Conservation (phyloP, 2,113 vertebrate genomes). For the Rhea americana region DNA sequence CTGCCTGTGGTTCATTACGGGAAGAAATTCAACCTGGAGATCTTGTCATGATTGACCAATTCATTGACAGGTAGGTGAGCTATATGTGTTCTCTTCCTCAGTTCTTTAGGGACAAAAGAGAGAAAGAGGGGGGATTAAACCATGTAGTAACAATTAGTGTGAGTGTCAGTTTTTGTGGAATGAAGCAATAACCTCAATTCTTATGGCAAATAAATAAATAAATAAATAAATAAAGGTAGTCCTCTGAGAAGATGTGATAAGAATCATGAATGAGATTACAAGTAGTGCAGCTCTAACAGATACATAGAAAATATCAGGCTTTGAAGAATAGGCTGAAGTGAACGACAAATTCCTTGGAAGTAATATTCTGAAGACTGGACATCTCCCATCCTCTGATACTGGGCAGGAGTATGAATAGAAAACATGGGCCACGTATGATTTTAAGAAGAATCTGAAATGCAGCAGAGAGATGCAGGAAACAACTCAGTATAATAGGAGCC, state of each 20-base stretch:
- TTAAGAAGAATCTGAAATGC: neutral
- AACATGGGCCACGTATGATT: neutral
- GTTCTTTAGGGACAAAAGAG: neutral
- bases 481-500: neutral
- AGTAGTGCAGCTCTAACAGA: neutral
- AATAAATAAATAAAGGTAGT: neutral
- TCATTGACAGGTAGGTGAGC: slow-evolving; percentile 89
- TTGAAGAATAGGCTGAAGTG: neutral
- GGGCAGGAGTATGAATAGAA: neutral
- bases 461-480: neutral
- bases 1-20: slow-evolving; percentile 92
- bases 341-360: neutral
- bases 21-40: slow-evolving; percentile 97
- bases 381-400: neutral
- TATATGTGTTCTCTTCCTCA: neutral
- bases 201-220: neutral
- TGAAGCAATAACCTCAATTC: neutral
- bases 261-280: neutral
- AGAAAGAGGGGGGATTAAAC: neutral
- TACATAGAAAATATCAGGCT: neutral
- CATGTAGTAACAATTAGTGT: neutral
- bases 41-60: slow-evolving; percentile 93
- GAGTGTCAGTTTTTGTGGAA: neutral
- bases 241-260: neutral
- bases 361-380: neutral